These are phyloP conservation scores for Caenorhabditis becei DNA, from an alignment of 2,888 invertebrate species.

Conservation along the genomic window DNA sequence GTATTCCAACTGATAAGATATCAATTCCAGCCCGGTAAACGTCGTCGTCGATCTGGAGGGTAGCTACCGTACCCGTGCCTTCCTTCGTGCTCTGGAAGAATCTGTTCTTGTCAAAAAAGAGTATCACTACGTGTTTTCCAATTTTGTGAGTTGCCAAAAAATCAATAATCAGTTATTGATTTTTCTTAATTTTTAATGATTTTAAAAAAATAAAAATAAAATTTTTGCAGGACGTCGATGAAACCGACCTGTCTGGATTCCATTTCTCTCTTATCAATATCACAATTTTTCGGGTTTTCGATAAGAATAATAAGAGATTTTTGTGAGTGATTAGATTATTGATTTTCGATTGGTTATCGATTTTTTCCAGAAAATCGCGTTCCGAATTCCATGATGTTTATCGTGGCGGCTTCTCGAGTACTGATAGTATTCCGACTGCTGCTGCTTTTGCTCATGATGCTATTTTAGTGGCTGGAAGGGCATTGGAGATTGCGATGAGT, in stretches of 20 bases:
- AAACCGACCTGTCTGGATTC: conserved; percentile 66
- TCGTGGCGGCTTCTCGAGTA: conserved; percentile 55
- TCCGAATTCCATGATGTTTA: conserved; percentile 65
- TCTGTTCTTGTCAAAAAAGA: conserved; percentile 70
- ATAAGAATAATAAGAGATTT: conserved; percentile 65
- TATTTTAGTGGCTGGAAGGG: conserved; percentile 70
- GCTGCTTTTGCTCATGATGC: conserved; percentile 75
- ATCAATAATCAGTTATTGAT: background rate
- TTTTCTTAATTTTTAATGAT: background rate
- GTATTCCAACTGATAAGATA: background rate
- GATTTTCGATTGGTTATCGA: background rate
- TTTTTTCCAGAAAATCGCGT: conserved; percentile 62
- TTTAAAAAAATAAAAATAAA: background rate
- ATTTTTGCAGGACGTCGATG: conserved; percentile 67
- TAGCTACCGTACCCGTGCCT: conserved; percentile 65
- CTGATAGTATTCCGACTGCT: conserved; percentile 60
- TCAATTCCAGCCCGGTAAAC: conserved; percentile 64
- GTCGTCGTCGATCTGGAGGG: conserved; percentile 74
- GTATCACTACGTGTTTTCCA: conserved; percentile 75
- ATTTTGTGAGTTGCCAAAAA: conserved; percentile 63
- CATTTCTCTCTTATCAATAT: conserved; percentile 74
- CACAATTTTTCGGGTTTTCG: conserved; percentile 72
- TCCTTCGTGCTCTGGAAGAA: conserved; percentile 71
- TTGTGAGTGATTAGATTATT: conserved; percentile 49
- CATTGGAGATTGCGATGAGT: conserved; percentile 62